A percentile compares a stretch with the other conserved stretches of the same genome.
Evolutionary conservation across 2,888 invertebrate genomes (phyloP).

Genomic region (Cristatella mucedo): DNA sequence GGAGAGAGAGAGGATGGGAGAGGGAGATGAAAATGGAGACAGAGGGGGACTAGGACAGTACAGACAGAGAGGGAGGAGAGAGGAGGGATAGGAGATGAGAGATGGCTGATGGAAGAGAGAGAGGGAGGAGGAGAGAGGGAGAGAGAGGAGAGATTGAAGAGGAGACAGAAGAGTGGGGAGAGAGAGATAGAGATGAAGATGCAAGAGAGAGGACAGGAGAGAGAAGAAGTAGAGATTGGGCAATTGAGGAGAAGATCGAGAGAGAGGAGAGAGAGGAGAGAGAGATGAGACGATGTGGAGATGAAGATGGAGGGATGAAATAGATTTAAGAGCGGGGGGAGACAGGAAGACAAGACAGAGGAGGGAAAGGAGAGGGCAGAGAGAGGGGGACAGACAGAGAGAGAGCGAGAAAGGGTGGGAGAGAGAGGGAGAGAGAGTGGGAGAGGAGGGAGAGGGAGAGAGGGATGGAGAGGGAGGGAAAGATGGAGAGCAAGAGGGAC

Average conservation of each 20-base stretch:
- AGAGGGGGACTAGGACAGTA: not conserved
- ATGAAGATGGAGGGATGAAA: conserved; percentile 1
- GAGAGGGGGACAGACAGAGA: conserved; percentile 9
- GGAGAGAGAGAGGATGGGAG: not conserved
- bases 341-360: not conserved
- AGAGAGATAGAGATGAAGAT: no score
- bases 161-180: not conserved
- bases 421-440: no score
- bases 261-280: conserved; percentile 1
- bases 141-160: not conserved
- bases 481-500: not conserved
- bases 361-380: conserved; percentile 1
- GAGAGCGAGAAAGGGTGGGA: not conserved
- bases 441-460: no score
- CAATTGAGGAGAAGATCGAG: no score
- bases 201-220: not conserved
- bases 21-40: not conserved
- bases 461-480: no score
- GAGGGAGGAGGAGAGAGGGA: not conserved
- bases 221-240: no score
- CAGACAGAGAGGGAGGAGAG: no score
- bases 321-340: not conserved
- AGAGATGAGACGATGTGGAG: not conserved
- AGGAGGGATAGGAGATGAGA: no score
- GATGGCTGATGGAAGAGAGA: not conserved